These are phyloP conservation scores for Marmota monax DNA, from an alignment of 2,113 vertebrate genomes.

Conservation along the genomic window DNA sequence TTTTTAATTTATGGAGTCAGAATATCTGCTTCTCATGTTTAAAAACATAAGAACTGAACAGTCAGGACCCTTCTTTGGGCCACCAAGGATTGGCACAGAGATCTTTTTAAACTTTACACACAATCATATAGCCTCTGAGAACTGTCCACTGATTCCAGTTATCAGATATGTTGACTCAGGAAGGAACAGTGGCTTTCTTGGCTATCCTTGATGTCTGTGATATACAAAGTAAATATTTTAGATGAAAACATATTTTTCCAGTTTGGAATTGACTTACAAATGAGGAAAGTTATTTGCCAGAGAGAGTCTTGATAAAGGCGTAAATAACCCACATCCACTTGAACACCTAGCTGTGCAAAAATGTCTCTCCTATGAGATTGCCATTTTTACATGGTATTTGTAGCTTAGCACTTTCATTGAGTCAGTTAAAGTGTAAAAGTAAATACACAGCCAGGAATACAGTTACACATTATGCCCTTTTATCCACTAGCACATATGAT, in stretches of 20 bases:
- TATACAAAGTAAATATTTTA: slow-evolving; percentile 18
- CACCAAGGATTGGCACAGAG: neutral
- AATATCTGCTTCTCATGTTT: slow-evolving; percentile 50
- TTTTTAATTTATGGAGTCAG: slow-evolving; percentile 7
- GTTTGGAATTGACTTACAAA: neutral
- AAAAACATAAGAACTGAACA: slow-evolving; percentile 42
- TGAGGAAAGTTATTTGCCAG: neutral
- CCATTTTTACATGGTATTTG: neutral
- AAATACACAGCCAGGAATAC: neutral
- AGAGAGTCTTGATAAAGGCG: neutral
- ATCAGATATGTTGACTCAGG: neutral
- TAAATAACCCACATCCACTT: neutral
- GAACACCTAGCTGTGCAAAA: neutral
- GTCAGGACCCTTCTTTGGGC: neutral
- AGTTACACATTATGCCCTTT: neutral
- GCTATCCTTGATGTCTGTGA: neutral
- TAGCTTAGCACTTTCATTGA: neutral
- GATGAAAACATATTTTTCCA: neutral
- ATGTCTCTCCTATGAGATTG: neutral
- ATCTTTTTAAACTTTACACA: neutral
- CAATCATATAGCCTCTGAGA: neutral
- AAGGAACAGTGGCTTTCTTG: slow-evolving; percentile 9
- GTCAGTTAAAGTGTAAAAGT: neutral
- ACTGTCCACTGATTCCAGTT: neutral
- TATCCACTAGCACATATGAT: neutral